Conservation (phyloP, 30 jellyfish, hydroid and myxozoan species). For the Aurelia coerulea region DNA sequence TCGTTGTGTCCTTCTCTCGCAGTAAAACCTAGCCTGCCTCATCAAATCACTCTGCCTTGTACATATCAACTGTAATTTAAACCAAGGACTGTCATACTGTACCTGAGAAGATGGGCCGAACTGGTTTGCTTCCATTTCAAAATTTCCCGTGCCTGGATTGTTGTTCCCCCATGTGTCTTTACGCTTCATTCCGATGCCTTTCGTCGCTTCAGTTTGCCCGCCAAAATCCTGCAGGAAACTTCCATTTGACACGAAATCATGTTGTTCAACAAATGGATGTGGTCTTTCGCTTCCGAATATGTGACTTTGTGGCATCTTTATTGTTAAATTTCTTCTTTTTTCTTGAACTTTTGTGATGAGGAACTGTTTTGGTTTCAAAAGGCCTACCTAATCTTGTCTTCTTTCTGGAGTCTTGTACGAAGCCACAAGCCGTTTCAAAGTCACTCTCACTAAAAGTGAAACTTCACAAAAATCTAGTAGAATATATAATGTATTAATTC, state of each 20-base stretch:
- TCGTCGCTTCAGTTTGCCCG: conserved; percentile 11
- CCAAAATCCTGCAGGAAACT: conserved; percentile 9
- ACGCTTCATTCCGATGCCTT: conserved; percentile 38
- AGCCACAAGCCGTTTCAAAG: too few relatives aligned
- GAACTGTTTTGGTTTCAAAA: too few relatives aligned
- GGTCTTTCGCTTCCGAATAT: conserved; percentile 9
- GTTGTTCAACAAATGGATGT: conserved; percentile 30
- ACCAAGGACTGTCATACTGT: neutral
- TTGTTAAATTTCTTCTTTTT: neutral
- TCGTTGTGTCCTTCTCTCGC: too few relatives aligned
- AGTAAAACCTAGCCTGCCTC: too few relatives aligned
- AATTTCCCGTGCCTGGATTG: conserved; percentile 43
- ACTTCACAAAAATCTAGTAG: too few relatives aligned
- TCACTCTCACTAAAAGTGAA: too few relatives aligned
- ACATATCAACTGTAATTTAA: too few relatives aligned
- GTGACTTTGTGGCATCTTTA: conserved; percentile 36
- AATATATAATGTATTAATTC: too few relatives aligned
- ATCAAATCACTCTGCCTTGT: too few relatives aligned
- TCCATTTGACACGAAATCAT: neutral
- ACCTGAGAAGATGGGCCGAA: conserved; percentile 28
- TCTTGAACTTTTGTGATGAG: neutral
- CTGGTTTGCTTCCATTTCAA: conserved; percentile 6
- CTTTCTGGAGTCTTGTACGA: too few relatives aligned
- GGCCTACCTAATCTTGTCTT: too few relatives aligned
- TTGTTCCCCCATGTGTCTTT: conserved; percentile 9